Conservation (phyloP, 2,113 vertebrate genomes). For the Maccullochella peelii region DNA sequence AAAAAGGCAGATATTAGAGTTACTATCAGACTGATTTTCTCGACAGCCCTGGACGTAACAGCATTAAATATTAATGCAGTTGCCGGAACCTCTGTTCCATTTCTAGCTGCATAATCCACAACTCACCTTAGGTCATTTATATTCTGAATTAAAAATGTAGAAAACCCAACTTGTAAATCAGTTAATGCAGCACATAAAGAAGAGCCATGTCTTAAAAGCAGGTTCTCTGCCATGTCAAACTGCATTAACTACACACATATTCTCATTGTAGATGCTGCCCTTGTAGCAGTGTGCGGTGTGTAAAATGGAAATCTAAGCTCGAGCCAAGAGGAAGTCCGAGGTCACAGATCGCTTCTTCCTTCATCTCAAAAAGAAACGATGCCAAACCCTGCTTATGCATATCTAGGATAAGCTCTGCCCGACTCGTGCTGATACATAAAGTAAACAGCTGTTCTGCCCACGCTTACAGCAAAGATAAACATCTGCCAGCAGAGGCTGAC, state of each 20-base stretch:
- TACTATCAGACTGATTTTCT: neutral
- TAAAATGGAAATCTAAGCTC: slow-evolving; percentile 12
- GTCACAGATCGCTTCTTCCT: neutral
- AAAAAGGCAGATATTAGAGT: neutral
- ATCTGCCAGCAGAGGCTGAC: slow-evolving; percentile 63
- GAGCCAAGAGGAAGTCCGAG: neutral
- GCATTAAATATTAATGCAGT: slow-evolving; percentile 15
- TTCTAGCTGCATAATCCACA: slow-evolving; percentile 15
- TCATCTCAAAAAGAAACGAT: neutral
- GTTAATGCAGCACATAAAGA: neutral
- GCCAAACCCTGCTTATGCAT: neutral
- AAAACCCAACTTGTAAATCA: slow-evolving; percentile 7
- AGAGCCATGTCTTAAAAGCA: neutral
- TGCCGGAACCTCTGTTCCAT: neutral
- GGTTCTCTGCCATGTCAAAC: neutral
- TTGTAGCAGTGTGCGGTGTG: neutral
- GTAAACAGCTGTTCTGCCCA: slow-evolving; percentile 66
- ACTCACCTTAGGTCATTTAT: slow-evolving; percentile 12
- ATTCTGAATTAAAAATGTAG: slow-evolving; percentile 22
- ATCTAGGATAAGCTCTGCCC: slow-evolving; percentile 31
- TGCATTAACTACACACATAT: neutral
- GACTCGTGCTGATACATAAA: slow-evolving; percentile 34
- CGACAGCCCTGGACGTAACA: neutral
- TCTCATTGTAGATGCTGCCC: neutral
- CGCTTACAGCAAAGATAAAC: slow-evolving; percentile 58